Conservation (phyloP, 2,113 vertebrate genomes). For the Rhagologus leucostigma region DNA sequence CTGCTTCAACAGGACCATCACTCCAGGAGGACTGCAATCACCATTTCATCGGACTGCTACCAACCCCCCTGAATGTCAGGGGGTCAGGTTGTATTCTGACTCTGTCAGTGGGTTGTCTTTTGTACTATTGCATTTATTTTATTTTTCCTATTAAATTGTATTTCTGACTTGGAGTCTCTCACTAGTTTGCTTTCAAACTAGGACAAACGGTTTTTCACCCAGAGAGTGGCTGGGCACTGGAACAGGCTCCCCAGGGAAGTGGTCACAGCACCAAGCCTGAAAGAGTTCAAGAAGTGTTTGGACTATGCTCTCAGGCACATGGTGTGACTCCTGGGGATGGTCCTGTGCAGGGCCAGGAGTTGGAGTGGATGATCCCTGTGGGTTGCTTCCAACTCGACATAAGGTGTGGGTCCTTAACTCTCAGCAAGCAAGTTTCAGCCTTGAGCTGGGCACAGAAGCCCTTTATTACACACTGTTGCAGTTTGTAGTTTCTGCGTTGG, state of each 20-base stretch:
- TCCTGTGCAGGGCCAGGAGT: neutral
- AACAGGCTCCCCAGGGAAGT: neutral
- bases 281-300: neutral
- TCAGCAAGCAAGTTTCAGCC: neutral
- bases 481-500: too few species aligned
- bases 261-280: neutral
- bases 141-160: too few species aligned
- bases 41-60: too few species aligned
- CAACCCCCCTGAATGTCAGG: too few species aligned
- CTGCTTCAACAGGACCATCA: too few species aligned
- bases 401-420: neutral
- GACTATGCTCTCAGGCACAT: accelerated
- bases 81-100: too few species aligned
- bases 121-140: too few species aligned
- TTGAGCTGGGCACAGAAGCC: neutral
- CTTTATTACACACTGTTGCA: neutral
- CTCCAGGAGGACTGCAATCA: too few species aligned
- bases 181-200: too few species aligned
- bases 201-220: accelerated
- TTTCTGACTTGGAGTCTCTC: too few species aligned
- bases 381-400: neutral
- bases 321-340: neutral
- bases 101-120: too few species aligned
- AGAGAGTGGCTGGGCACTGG: too few species aligned
- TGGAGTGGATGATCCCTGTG: neutral